Conservation (phyloP, 53 echinoderm and acorn worm genomes). For the Paracentrotus lividus region DNA sequence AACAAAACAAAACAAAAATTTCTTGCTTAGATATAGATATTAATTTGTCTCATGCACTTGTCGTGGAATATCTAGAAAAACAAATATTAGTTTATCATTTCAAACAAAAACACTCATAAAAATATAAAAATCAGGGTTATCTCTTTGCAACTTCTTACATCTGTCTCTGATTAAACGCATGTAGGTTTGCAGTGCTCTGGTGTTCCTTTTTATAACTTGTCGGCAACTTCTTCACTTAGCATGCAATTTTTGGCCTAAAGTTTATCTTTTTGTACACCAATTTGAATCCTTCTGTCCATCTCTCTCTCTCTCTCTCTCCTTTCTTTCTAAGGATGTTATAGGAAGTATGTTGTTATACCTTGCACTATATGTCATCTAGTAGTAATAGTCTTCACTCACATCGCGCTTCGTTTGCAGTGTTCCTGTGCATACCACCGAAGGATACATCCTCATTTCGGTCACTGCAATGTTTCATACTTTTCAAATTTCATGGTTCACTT, state of each 20-base stretch:
- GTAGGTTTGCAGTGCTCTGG: slow-evolving; percentile 16
- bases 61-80: too few species aligned
- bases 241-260: neutral
- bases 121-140: neutral
- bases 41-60: too few species aligned
- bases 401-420: neutral
- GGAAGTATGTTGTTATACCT: neutral
- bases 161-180: neutral
- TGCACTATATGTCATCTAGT: neutral
- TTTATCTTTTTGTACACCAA: neutral
- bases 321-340: neutral
- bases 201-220: neutral
- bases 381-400: neutral
- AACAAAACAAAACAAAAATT: too few species aligned
- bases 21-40: too few species aligned
- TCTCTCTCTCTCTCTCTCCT: neutral
- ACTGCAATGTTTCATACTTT: neutral
- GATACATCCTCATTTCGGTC: neutral
- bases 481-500: neutral
- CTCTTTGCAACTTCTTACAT: neutral
- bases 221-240: neutral
- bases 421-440: neutral
- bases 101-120: too few species aligned
- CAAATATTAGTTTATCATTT: too few species aligned
- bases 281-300: neutral